Conservation (phyloP, 2,113 vertebrate genomes). For the Regulus satrapa region DNA sequence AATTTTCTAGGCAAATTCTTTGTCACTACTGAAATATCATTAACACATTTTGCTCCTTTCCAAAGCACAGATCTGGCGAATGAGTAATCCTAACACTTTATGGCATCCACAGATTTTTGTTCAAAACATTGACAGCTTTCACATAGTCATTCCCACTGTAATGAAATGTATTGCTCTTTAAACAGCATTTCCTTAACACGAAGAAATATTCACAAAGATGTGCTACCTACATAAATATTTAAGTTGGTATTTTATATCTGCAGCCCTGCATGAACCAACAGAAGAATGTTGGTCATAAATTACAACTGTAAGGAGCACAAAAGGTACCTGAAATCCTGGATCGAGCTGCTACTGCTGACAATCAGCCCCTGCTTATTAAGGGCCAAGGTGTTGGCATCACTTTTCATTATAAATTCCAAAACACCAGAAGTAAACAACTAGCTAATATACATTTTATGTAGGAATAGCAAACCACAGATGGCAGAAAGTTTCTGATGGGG, state of each 20-base stretch:
- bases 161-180: constrained; percentile 29
- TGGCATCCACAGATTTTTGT: constrained; percentile 54
- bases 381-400: neutral
- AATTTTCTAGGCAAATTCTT: constrained; percentile 24
- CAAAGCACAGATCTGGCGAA: constrained; percentile 37
- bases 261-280: neutral
- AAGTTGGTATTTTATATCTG: neutral
- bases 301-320: neutral
- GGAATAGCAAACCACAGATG: neutral
- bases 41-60: constrained; percentile 36
- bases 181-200: neutral
- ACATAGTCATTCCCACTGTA: constrained; percentile 38
- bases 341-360: neutral
- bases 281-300: neutral
- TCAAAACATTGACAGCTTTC: constrained; percentile 62
- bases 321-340: neutral
- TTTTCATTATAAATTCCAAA: neutral
- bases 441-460: neutral
- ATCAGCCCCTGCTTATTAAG: neutral
- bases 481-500: neutral
- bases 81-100: constrained; percentile 58
- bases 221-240: constrained; percentile 49
- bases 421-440: neutral
- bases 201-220: neutral
- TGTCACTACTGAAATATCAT: constrained; percentile 6